phyloP scores from a whole-genome alignment of 2,113 vertebrate species.

The Oxyruncus cristatus region DNA sequence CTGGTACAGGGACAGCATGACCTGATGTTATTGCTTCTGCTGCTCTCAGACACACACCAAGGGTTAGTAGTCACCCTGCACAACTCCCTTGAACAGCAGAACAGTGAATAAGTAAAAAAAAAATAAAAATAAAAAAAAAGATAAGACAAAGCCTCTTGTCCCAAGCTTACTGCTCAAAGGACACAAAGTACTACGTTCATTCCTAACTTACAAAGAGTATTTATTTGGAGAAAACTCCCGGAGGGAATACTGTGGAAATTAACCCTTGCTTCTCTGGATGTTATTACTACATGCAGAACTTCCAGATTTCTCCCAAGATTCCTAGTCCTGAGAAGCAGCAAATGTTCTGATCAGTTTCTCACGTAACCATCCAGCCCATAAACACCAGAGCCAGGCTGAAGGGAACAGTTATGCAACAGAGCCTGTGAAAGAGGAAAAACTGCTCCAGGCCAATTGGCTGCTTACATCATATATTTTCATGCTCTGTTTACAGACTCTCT shows the following conservation, averaged over 20 bases:
- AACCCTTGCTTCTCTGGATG: background rate
- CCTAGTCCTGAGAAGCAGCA: background rate
- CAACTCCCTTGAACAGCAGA: background rate
- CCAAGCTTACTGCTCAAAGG: background rate
- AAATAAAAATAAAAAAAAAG: too few species aligned
- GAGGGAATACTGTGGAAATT: background rate
- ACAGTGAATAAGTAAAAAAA: background rate
- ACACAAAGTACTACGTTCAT: background rate
- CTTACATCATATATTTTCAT: slow-evolving; percentile 48
- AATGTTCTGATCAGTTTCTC: background rate
- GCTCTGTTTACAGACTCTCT: slow-evolving; percentile 25
- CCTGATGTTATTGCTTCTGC: background rate
- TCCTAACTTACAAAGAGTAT: background rate
- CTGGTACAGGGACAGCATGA: background rate
- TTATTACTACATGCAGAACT: background rate
- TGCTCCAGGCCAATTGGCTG: slow-evolving; percentile 31
- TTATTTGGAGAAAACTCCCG: background rate
- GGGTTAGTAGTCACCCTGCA: background rate
- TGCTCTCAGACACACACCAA: background rate
- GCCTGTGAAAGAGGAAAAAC: background rate
- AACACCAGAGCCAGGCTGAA: background rate
- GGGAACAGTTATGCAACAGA: slow-evolving; percentile 43
- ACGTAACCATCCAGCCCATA: background rate
- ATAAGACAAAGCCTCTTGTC: background rate
- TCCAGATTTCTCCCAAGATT: background rate